Evolutionary conservation across 37 sponge, comb jelly and placozoan genomes (phyloP).

Genomic region (Amphimedon queenslandica): DNA sequence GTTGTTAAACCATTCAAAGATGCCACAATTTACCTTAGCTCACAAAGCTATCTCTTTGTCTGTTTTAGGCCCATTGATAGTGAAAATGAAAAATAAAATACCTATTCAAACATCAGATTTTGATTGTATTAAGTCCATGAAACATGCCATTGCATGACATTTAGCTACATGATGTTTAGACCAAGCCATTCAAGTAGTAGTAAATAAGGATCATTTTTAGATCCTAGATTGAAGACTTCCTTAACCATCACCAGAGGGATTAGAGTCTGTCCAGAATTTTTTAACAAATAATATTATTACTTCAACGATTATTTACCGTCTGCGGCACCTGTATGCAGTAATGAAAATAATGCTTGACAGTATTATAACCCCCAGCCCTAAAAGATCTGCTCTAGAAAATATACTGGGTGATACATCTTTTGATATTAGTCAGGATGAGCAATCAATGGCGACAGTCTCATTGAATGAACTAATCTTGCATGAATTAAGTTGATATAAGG

Average conservation of each 20-base stretch:
- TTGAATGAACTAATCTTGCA: background rate
- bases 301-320: too few relatives aligned
- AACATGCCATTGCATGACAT: background rate
- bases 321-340: background rate
- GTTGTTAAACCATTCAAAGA: constrained; percentile 16
- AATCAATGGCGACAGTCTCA: background rate
- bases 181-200: background rate
- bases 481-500: constrained; percentile 7
- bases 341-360: background rate
- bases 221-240: constrained; percentile 6
- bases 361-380: background rate
- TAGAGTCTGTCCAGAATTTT: background rate
- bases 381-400: background rate
- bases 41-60: constrained; percentile 8
- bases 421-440: background rate
- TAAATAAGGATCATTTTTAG: constrained; percentile 5
- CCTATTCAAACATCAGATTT: background rate
- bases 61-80: constrained; percentile 11
- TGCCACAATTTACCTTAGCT: constrained; percentile 19
- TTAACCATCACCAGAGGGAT: background rate
- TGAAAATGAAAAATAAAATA: background rate
- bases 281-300: background rate
- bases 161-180: constrained; percentile 1
- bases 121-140: background rate
- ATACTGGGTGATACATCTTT: background rate